A percentile compares a stretch with the other conserved stretches of the same genome.
Evolutionary conservation across 2,113 vertebrate species (phyloP).

Genomic region (Gracilinanus agilis): DNA sequence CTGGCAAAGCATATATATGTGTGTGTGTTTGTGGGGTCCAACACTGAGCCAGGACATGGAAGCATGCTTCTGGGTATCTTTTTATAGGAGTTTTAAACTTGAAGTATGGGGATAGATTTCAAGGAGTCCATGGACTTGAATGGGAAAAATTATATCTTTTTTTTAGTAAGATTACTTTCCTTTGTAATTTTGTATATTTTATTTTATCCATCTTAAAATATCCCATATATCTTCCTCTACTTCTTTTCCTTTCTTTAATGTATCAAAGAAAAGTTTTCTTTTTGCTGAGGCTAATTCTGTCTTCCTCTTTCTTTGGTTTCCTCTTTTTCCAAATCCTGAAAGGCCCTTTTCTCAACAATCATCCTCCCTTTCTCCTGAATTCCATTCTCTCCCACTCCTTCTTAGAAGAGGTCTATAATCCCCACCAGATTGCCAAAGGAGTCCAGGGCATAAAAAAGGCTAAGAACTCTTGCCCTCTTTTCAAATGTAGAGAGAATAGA

Average conservation of each 20-base stretch:
- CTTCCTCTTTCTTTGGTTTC: neutral
- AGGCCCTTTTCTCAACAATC: neutral
- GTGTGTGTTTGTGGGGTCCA: neutral
- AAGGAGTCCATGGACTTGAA: neutral
- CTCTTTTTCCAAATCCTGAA: neutral
- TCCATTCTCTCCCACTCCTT: neutral
- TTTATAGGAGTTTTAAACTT: neutral
- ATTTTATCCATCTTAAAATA: neutral
- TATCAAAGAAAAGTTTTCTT: neutral
- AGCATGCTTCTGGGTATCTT: neutral
- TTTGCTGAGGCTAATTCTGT: neutral
- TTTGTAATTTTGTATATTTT: neutral
- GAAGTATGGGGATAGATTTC: neutral
- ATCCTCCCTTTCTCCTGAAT: neutral
- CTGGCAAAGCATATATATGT: neutral
- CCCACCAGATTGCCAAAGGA: neutral
- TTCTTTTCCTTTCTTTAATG: neutral
- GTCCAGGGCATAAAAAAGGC: neutral
- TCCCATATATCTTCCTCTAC: neutral
- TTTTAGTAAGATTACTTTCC: neutral
- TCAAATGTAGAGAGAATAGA: no score
- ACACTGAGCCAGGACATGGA: neutral
- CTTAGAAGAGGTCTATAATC: neutral
- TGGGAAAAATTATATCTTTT: neutral
- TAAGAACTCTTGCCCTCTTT: neutral